A percentile compares a stretch with the other conserved stretches of the same genome.
These are phyloP conservation scores for Esperia sulphurella DNA, from an alignment of 2,888 invertebrate genomes.

Conservation along the genomic window DNA sequence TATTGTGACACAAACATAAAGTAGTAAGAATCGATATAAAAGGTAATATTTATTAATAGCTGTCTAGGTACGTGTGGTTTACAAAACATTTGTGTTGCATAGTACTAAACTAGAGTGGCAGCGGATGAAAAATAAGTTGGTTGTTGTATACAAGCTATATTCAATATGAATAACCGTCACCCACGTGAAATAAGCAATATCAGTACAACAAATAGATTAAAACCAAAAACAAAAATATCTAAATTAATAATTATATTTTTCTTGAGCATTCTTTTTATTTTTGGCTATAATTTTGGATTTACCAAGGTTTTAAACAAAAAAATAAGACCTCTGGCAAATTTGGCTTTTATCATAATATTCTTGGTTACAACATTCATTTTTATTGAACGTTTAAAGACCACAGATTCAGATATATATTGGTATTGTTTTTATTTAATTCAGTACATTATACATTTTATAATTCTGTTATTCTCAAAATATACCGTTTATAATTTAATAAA, in stretches of 20 bases:
- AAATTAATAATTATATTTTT: neutral
- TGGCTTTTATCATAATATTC: neutral
- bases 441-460: neutral
- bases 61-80: no score
- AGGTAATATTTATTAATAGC: no score
- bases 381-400: neutral
- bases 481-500: conserved; percentile 2
- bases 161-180: neutral
- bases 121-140: no score
- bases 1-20: no score
- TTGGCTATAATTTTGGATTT: conserved; percentile 1
- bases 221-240: neutral
- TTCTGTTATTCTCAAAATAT: neutral
- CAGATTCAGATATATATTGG: neutral
- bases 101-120: no score
- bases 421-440: neutral
- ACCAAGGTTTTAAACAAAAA: neutral
- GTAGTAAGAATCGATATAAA: no score
- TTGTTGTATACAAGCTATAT: neutral
- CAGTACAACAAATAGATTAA: neutral
- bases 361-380: neutral
- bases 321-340: neutral
- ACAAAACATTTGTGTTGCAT: no score
- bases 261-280: neutral
- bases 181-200: neutral